Conservation (phyloP, 2,113 vertebrate genomes). For the Alces alces region DNA sequence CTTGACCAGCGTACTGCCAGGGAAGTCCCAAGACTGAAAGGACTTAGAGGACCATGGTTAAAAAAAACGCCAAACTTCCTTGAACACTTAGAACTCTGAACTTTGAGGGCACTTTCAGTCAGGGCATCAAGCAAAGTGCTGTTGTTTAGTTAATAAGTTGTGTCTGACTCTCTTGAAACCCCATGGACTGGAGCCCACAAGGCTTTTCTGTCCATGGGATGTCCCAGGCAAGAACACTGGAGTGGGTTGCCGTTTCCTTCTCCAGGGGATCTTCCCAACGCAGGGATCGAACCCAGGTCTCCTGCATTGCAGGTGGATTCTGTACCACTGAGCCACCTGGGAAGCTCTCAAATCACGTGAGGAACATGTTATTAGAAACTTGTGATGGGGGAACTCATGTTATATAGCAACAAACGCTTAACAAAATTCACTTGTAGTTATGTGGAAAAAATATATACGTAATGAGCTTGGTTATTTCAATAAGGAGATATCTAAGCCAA, state of each 20-base stretch:
- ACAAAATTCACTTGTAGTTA: background rate
- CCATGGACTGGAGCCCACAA: background rate
- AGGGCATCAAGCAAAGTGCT: background rate
- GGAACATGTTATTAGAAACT: background rate
- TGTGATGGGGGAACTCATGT: background rate
- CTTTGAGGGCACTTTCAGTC: background rate
- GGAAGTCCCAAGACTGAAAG: background rate
- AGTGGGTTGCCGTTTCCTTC: background rate
- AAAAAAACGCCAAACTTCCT: background rate
- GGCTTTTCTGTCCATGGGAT: background rate
- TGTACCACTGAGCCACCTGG: background rate
- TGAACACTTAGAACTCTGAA: background rate
- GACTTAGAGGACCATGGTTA: background rate
- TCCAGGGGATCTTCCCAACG: background rate
- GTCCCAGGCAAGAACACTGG: background rate
- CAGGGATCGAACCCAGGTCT: background rate
- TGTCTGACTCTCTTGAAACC: background rate
- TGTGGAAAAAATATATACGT: background rate
- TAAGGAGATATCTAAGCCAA: background rate
- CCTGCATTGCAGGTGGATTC: background rate
- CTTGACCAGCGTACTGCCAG: background rate
- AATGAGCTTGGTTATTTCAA: background rate
- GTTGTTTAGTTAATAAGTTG: background rate
- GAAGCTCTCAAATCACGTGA: background rate
- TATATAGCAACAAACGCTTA: background rate